Evolutionary conservation across 1,140 invertebrate genomes (phyloP).

Genomic region (Paraescarpia echinospica): DNA sequence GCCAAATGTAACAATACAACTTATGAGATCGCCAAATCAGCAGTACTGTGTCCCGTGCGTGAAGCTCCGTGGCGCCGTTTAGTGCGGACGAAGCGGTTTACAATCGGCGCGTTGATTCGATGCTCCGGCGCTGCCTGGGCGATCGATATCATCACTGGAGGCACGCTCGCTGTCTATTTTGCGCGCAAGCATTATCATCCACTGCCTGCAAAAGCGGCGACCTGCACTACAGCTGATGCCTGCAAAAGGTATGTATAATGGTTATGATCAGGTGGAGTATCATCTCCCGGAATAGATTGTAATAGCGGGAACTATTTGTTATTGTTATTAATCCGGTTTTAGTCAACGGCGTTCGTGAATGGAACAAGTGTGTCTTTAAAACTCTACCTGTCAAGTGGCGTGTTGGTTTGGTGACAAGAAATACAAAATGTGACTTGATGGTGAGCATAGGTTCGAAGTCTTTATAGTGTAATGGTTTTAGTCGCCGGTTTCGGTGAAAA

Average conservation of each 20-base stretch:
- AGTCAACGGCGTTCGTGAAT: not conserved
- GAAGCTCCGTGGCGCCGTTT: not conserved
- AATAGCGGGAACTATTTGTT: not conserved
- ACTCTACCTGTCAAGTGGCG: not conserved
- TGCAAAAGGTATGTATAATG: not conserved
- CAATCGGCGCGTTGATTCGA: not conserved
- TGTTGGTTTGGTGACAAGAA: not conserved
- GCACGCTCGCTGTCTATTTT: not conserved
- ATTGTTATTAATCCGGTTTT: not conserved
- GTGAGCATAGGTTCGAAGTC: not conserved
- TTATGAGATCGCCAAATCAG: not conserved
- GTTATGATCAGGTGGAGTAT: not conserved
- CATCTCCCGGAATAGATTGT: not conserved
- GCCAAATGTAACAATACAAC: not conserved
- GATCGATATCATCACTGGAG: not conserved
- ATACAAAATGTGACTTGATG: not conserved
- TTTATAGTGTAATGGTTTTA: too few relatives aligned
- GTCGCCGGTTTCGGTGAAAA: too few relatives aligned
- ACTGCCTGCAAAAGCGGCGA: not conserved
- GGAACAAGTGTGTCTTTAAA: not conserved
- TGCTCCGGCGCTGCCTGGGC: not conserved
- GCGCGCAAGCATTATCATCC: not conserved
- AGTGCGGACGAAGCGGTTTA: not conserved
- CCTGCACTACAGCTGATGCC: not conserved
- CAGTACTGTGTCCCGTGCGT: not conserved